Evolutionary conservation across 1,140 invertebrate species (phyloP).

Genomic region (Drosophila rhopaloa): DNA sequence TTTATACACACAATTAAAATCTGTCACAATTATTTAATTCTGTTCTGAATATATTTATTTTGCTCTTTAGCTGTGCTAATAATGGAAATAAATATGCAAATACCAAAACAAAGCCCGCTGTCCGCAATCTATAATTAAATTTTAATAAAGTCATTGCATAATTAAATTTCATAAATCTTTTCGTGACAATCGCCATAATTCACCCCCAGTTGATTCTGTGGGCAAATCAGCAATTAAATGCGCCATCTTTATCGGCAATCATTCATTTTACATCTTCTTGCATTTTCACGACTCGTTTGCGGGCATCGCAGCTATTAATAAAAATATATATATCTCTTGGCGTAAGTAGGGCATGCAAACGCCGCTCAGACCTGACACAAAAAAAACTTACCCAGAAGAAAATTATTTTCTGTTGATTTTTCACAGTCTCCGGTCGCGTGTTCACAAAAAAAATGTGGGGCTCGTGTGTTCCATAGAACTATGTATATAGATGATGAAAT

Average conservation of each 20-base stretch:
- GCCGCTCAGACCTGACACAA: conserved; percentile 45
- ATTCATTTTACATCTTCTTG: conserved; percentile 38
- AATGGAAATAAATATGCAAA: conserved; percentile 1
- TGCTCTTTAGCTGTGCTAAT: conserved; percentile 1
- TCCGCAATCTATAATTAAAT: conserved; percentile 20
- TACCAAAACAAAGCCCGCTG: conserved; percentile 9
- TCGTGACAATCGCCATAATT: conserved; percentile 21
- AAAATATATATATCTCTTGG: conserved; percentile 24
- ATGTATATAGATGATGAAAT: conserved; percentile 2
- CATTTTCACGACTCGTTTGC: conserved; percentile 36
- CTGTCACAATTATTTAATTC: not conserved
- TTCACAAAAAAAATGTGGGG: conserved; percentile 39
- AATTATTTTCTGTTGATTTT: conserved; percentile 66
- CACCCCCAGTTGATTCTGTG: conserved; percentile 19
- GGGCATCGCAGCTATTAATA: conserved; percentile 53
- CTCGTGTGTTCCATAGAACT: conserved; percentile 58
- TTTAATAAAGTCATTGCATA: conserved; percentile 40
- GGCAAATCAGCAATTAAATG: conserved; percentile 37
- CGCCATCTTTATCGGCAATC: conserved; percentile 34
- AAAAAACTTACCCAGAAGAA: conserved; percentile 33
- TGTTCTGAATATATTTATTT: conserved; percentile 6
- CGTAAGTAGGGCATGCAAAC: conserved; percentile 73
- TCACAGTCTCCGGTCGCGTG: conserved; percentile 67
- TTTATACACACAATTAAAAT: not conserved
- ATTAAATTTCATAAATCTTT: conserved; percentile 31